Evolutionary conservation across 2,888 invertebrate species (phyloP).

Genomic region (Orthosia gothica): DNA sequence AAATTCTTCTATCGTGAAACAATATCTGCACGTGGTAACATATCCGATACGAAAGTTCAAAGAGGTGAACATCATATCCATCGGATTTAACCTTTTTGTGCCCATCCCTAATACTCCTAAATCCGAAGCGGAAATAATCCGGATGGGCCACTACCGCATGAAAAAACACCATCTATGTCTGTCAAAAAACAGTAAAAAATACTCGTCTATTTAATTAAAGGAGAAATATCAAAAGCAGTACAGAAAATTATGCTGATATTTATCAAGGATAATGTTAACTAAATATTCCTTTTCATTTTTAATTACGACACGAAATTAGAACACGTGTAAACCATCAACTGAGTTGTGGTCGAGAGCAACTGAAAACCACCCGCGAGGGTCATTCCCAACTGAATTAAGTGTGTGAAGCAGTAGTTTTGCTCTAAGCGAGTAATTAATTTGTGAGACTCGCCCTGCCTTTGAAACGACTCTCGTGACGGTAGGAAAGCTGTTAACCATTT

Average conservation of each 20-base stretch:
- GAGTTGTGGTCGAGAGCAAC: slow-evolving; percentile 57
- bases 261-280: slow-evolving; percentile 2
- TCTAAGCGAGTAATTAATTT: slow-evolving; percentile 84
- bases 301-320: slow-evolving; percentile 47
- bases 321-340: slow-evolving; percentile 60
- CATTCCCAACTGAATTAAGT: slow-evolving; percentile 77
- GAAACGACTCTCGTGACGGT: slow-evolving; percentile 67
- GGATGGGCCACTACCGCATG: neutral
- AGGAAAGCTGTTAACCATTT: slow-evolving; percentile 75
- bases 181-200: neutral
- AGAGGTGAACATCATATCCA: slow-evolving; percentile 12
- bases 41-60: slow-evolving; percentile 23
- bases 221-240: neutral
- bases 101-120: neutral
- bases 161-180: neutral
- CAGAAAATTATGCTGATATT: neutral
- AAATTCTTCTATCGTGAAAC: slow-evolving; percentile 24
- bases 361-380: slow-evolving; percentile 64
- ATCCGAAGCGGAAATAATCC: slow-evolving; percentile 3
- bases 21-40: slow-evolving; percentile 20
- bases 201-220: neutral
- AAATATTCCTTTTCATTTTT: slow-evolving; percentile 35
- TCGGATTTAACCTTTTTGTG: slow-evolving; percentile 1
- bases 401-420: slow-evolving; percentile 74
- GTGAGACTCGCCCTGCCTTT: slow-evolving; percentile 77